Evolutionary conservation across 2,113 vertebrate genomes (phyloP).

Genomic region (Synodontis membranacea): DNA sequence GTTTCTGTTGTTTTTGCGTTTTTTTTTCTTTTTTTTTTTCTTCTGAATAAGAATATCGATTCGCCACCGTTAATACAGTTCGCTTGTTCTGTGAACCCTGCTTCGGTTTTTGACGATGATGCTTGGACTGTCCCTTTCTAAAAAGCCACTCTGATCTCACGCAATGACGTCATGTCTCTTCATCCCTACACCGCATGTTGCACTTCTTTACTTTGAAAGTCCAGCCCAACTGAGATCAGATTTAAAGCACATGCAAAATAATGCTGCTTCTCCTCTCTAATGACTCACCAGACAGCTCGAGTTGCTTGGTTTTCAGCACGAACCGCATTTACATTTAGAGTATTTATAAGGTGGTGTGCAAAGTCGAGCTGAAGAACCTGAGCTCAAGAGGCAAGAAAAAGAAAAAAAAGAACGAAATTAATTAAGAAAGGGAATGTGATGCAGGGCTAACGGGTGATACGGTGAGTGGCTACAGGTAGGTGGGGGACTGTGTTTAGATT

Average conservation of each 20-base stretch:
- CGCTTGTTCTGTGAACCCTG: neutral
- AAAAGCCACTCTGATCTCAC: neutral
- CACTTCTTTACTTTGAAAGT: neutral
- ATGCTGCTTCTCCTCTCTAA: too few relatives aligned
- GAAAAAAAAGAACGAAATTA: too few relatives aligned
- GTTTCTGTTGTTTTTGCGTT: too few relatives aligned
- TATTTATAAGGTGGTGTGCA: neutral
- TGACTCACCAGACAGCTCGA: neutral
- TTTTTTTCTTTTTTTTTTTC: too few relatives aligned
- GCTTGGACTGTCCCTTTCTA: neutral
- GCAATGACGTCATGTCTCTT: neutral
- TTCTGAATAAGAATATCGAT: too few relatives aligned
- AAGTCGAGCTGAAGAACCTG: too few relatives aligned
- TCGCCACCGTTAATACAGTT: neutral
- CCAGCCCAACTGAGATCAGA: neutral
- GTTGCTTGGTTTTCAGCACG: neutral
- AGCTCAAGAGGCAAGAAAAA: too few relatives aligned
- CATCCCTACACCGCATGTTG: neutral
- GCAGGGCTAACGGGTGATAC: neutral
- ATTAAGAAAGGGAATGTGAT: neutral
- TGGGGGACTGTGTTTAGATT: too few relatives aligned
- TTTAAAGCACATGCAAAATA: neutral
- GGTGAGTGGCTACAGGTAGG: neutral
- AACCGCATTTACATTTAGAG: neutral
- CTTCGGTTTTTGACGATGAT: neutral